Base-by-base conservation (phyloP, 2,888 invertebrate species). In the Trachelus iudaicus region DNA sequence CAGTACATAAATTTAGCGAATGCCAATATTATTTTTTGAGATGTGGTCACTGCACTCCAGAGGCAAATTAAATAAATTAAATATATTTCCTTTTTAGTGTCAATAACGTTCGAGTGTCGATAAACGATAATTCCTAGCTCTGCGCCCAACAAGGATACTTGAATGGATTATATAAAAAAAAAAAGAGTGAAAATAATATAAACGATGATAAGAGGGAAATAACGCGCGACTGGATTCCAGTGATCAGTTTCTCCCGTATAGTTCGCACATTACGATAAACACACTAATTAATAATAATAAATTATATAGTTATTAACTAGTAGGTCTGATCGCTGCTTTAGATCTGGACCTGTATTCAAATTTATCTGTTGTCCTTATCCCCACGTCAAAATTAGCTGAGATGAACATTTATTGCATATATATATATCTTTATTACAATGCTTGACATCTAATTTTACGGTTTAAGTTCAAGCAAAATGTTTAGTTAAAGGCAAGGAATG, bases 1-100 rank as follows among this genome's bases (percentile, higher is more conserved):
- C 87, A 88, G 85, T 85, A 84, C 76, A 79, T 80, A 83, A 77
- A 79, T 23, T 77, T 79, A 80, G 75, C 78, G 76, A 75, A 79
- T 80, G 76, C 75, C 71, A 75, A 78, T 80, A 84, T 81, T 75
- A 78, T 83, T 82, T 85, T 75, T 73, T 69, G 76, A 83, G 81
- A 82, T 75, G 75, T 76, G 81, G 79, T 77, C 79, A 81, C 68
- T 84, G 81, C 82, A 84, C 81, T 86, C 77, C 73, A 76, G 69
- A 56, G 71, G 74, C 40, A 69, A 76, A 40, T 37, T 37, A 35
- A 37, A 80, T 31, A 69, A 40, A 75, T 71, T 71, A 75, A n/a
- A 75, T 56, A 2, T 56, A 56, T 56, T 56, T 56, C 23, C 56
- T 56, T 56, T 56, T 56, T 56, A 23, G 56, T 56, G 56, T 56